Evolutionary conservation across 1,140 invertebrate genomes (phyloP), one percentile per base, ranked within the genome.

Genomic region (Drosophila neocordata): DNA sequence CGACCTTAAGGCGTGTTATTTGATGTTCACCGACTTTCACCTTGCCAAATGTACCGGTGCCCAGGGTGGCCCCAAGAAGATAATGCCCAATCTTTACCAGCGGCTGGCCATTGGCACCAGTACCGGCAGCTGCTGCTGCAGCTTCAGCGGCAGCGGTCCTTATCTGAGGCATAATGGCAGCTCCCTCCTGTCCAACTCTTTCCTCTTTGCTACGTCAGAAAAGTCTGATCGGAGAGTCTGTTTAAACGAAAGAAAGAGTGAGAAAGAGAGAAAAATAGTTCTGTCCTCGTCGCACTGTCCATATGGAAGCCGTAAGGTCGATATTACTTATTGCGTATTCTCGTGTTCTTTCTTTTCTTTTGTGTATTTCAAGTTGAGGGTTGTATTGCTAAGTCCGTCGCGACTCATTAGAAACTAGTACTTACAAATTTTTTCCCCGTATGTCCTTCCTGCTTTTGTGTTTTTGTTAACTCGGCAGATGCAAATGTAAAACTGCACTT

Each of bases 11-110:
- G 68, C 97, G 97, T 6, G 99, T 99, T 24, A 99, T 92, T 77
- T 99, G 97, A 93, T 99, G 99, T 91, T 98, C 97, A 4, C 98
- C 99, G 92, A 99, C 98, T 94, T 98, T 98, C 4, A 98, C 97
- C 94, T 98, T 98, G 44, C 97, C 97, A 93, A 98, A 98, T 9
- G 97, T 98, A 8, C 97, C 97, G 44, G 97, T 92, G 34, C 97
- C 97, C 20, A 98, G 93, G 0, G 97, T 98, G 73, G 96, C 95
- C 12, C 97, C 97, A 31, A 98, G 92, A 24, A 96, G 96, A 90
- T 98, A 98, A 92, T 98, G 97, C 0, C 97, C 97, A 90, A 98
- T 98, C 92, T 98, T 98, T 2, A 98, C 96, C 68, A 97, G 95
- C 51, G 97, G 96, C 81, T 92, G 91, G 0, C 79, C 88, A 8